Evolutionary conservation across 2,113 vertebrate genomes (phyloP).

Genomic region (Ginglymostoma cirratum): DNA sequence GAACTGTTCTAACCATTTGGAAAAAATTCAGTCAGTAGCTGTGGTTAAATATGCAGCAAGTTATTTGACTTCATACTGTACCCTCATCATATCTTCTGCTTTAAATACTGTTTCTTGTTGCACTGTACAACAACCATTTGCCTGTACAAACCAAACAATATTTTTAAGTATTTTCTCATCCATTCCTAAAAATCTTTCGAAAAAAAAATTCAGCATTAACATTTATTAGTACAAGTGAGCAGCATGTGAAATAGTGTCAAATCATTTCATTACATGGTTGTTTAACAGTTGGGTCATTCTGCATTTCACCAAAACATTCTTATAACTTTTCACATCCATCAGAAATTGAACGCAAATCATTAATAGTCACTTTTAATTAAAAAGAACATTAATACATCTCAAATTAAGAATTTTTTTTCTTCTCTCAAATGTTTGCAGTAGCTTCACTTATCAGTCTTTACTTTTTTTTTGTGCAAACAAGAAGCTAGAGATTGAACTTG

Average conservation of each 20-base stretch:
- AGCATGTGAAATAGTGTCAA: not conserved
- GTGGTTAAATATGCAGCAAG: not conserved
- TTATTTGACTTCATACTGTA: conserved; percentile 62
- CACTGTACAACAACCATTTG: conserved; percentile 69
- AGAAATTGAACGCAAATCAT: not conserved
- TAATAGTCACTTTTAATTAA: not conserved
- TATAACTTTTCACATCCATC: not conserved
- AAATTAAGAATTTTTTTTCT: not conserved
- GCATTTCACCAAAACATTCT: not conserved
- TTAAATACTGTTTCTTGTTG: conserved; percentile 5
- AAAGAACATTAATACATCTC: not conserved
- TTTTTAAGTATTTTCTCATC: conserved; percentile 20
- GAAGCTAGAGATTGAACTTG: not conserved
- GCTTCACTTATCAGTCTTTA: not conserved
- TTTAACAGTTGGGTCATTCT: not conserved
- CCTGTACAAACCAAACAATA: conserved; percentile 57
- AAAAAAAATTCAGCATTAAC: not conserved
- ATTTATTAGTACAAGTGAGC: not conserved
- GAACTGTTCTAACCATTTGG: not conserved
- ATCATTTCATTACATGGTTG: not conserved
- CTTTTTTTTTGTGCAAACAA: not conserved
- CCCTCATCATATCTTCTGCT: conserved; percentile 66
- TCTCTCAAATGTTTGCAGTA: not conserved
- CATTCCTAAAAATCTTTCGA: not conserved
- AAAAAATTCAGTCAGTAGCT: not conserved